Evolutionary conservation across 2,797 vertebrate genomes (phyloP).

Genomic region (Myiothlypis coronata): DNA sequence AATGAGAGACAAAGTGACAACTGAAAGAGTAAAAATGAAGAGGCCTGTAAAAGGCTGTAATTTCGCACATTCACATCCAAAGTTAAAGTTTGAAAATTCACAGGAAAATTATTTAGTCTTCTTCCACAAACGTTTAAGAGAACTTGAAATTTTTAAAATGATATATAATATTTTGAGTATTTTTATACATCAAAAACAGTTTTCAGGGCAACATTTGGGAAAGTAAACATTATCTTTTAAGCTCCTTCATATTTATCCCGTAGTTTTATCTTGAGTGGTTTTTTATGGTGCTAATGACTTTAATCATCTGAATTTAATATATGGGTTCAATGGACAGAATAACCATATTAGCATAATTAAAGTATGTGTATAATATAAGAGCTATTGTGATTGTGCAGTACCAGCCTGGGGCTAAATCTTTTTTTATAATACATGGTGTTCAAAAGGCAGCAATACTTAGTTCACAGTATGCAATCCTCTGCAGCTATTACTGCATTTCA

Average conservation of each 20-base stretch:
- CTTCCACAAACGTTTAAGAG: neutral
- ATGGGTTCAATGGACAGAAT: neutral
- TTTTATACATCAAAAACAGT: neutral
- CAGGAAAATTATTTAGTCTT: neutral
- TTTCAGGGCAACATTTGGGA: neutral
- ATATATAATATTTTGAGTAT: neutral
- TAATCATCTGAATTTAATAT: neutral
- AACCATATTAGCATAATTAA: neutral
- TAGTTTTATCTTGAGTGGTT: neutral
- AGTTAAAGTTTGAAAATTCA: neutral
- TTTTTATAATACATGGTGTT: neutral
- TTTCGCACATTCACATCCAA: neutral
- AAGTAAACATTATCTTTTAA: neutral
- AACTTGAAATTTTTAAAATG: neutral
- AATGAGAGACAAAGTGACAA: neutral
- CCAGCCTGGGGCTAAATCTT: neutral
- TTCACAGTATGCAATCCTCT: neutral
- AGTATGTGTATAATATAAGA: neutral
- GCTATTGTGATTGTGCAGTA: neutral
- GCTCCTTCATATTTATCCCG: neutral
- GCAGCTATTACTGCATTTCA: neutral
- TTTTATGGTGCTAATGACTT: neutral
- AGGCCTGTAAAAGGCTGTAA: neutral
- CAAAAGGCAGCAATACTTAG: neutral
- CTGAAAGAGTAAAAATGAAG: neutral